Percentiles rank a stretch among this genome's conserved stretches.
Conservation (phyloP, 1,140 invertebrate species). For the Halesus radiatus region DNA sequence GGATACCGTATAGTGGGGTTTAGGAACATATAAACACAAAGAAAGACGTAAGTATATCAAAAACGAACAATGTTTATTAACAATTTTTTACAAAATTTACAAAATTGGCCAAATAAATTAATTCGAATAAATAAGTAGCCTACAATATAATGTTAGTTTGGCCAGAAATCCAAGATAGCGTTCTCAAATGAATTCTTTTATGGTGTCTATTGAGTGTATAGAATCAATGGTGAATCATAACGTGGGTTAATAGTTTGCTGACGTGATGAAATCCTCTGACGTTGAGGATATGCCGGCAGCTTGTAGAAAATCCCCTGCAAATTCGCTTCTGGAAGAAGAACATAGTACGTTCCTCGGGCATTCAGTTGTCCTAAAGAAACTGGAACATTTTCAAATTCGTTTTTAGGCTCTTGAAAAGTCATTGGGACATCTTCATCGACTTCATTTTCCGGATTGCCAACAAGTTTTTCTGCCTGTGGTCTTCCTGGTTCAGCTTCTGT, state of each 20-base stretch:
- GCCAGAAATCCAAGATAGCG: background rate
- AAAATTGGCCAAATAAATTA: no score
- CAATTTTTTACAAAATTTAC: no score
- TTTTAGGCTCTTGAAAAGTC: background rate
- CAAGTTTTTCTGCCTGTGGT: background rate
- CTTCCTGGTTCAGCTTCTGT: background rate
- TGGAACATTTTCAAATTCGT: background rate
- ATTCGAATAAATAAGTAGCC: no score
- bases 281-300: constrained; percentile 24
- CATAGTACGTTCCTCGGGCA: constrained; percentile 40
- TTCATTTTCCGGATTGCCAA: background rate
- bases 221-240: constrained; percentile 16
- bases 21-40: no score
- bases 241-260: constrained; percentile 14
- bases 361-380: background rate
- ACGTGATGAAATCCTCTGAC: constrained; percentile 38
- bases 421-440: background rate
- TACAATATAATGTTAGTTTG: no score
- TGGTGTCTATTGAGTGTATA: constrained; percentile 32
- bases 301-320: constrained; percentile 46
- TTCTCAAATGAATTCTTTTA: no score
- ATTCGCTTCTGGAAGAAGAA: constrained; percentile 42
- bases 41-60: no score
- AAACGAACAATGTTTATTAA: no score
- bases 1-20: no score